phyloP scores from a whole-genome alignment of 2,113 vertebrate species.

The Thryonomys swinderianus region DNA sequence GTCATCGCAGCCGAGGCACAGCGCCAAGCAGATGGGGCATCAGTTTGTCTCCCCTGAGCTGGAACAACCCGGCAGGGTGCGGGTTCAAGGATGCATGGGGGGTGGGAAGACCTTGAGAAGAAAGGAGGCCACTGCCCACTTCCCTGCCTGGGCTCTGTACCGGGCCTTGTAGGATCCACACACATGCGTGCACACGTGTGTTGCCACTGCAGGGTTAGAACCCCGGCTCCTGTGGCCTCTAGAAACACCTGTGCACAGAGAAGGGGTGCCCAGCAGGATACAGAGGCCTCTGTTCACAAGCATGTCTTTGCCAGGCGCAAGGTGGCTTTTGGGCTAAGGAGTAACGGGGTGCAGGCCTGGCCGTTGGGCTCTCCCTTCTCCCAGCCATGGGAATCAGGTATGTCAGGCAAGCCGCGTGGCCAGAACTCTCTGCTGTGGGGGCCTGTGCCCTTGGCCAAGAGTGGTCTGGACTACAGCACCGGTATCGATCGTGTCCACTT shows the following conservation, averaged over 20 bases:
- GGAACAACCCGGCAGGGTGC: background rate
- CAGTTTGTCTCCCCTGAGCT: background rate
- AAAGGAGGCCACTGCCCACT: background rate
- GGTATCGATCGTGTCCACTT: background rate
- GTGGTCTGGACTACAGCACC: background rate
- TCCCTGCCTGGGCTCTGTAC: background rate
- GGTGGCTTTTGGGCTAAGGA: background rate
- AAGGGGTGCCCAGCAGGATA: background rate
- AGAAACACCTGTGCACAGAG: background rate
- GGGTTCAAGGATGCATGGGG: background rate
- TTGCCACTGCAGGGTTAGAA: background rate
- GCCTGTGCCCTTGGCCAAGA: background rate
- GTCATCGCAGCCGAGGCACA: background rate
- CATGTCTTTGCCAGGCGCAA: background rate
- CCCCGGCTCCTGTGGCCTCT: background rate
- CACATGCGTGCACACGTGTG: accelerated
- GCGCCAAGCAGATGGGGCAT: background rate
- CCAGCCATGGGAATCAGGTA: background rate
- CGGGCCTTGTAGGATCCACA: background rate
- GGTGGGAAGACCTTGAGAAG: background rate
- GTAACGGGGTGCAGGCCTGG: background rate
- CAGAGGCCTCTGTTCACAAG: background rate
- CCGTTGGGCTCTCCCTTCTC: background rate
- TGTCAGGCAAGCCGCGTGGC: accelerated
- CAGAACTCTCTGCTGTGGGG: background rate